Base-by-base conservation (phyloP, 1,140 invertebrate genomes). In the Macrocentrus cingulum region DNA sequence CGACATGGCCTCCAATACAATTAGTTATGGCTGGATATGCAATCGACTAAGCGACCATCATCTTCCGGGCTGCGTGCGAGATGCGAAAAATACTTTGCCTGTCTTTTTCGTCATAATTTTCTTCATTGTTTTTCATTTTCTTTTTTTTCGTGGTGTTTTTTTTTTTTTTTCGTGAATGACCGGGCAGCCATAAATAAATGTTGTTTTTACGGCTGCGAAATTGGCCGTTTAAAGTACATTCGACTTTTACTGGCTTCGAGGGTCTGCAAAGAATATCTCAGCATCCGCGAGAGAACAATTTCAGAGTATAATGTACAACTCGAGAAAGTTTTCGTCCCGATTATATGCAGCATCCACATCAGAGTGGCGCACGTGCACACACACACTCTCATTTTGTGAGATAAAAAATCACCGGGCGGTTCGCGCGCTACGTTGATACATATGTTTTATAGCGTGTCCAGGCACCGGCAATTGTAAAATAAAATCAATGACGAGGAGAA, bases 131-230 rank as follows among this genome's bases (percentile, higher is more conserved):
- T 66, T 59, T 69, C 70, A 73, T 75, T 75, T 49, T 45, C n/a
- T 34, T 29, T 29, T 19, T 73, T 75, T 75, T 49, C 23, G 11
- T 15, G 11, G 22, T 19, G n/a, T 3, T 22, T 2, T 53, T 53
- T 19, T 69, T 72, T 76, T 75, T 75, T 75, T 74, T 72, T 71
- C 66, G 67, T 63, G 64, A 67, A 74, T 69, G 75, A 70, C 58
- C 69, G 61, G 73, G 70, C 64, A 60, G 69, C 66, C 75, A 74
- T 77, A 77, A 80, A 80, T 80, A 77, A 80, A 80, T 74, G 74
- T 73, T 77, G 73, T 72, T 80, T 77, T 78, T 78, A 77, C 72
- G 73, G 71, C 74, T 74, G 72, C 72, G 70, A 78, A 78, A 77
- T 78, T 78, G 77, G 74, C 69, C 74, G 69, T 75, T 77, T 78